Evolutionary conservation across 2,113 vertebrate genomes (phyloP), one percentile per base, ranked within the genome.

Genomic region (Chauna torquata): DNA sequence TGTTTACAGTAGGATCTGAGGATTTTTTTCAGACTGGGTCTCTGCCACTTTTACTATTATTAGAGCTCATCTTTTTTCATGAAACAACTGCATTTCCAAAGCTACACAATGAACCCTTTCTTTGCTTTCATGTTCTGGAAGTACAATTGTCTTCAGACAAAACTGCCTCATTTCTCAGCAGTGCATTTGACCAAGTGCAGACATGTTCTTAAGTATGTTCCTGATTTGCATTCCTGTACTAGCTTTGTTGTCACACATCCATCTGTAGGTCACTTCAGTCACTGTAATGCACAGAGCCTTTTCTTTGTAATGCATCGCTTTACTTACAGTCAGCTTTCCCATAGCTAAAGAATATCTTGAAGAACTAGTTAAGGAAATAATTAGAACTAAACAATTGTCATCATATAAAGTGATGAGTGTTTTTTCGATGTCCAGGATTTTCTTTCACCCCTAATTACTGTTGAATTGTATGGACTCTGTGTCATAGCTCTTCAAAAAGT

Each of bases 11-110:
- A 91, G 72, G 47, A 91, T 95, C 68, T 92, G 36, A 78, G 81
- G 70, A 23, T 77, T 82, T 95, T 93, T 96, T 93, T 95, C 92
- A 96, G 88, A 79, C 78, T 82, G 94, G 42, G 86, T 78, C 94
- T 95, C 86, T 96, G 93, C 91, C 91, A 77, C 92, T 93, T 95
- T 55, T 96, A 30, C 94, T 97, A 94, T 97, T 96, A 96, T 95
- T 97, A 95, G 95, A 95, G 72, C 95, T 97, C 96, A 97, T 97
- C 95, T 97, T 97, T 97, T 97, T 96, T 97, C 94, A 97, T 97
- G 96, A 97, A 97, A 94, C 90, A 88, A 95, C 94, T 91, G 86
- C 89, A 70, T 96, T 97, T 97, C 86, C 91, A 96, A 86, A 83
- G 88, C 91, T 88, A 54, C 91, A 97, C 96, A 98, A 98, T 96